Evolutionary conservation across 2,113 vertebrate genomes (phyloP), one percentile per base, ranked within the genome.

Genomic region (Oreochromis spilurus): DNA sequence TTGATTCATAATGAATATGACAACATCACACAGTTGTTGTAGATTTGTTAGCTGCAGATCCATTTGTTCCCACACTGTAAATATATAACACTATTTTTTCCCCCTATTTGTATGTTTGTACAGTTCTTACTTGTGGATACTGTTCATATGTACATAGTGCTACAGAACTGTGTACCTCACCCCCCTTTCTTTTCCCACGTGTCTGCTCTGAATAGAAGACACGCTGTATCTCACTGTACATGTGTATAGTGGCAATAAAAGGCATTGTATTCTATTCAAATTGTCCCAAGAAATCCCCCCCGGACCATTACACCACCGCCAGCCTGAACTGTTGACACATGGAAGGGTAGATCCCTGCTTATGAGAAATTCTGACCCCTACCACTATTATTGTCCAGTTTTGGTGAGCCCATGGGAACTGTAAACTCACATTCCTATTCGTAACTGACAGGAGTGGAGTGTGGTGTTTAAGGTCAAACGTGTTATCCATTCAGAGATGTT

Each of bases 101-200:
- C 58, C 17, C 17, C 17, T 12, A 4, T 65, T 65, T 36, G 60
- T 65, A 65, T 36, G 12, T 36, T 65, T n/a, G 10, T 1, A 12
- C 0, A 65, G 17, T 38, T 65, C 60, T 7, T 65, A 65, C 60
- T 65, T n/a, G 10, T 65, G 60, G 60, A 65, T 65, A 38, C 31
- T 62, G 58, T 62, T 36, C 0, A 62, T 0, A 62, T 62, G 9
- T 19, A 60, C 9, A 60, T 10, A 60, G 0, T 34, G 57, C 29
- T 1, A 34, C 57, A 60, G 57, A 2, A 60, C 29, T 60, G 29
- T 60, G 57, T 19, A 34, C 29, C 57, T 60, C 16, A 60, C 0
- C 29, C 5, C 57, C 0, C 29, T 60, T 60, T 60, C 29, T 60
- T 62, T 1, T 11, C 58, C 29, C 29, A 62, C 29, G 5, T 53